phyloP scores from a whole-genome alignment of 2,888 invertebrate genomes.

The Drosophila kanekoi region DNA sequence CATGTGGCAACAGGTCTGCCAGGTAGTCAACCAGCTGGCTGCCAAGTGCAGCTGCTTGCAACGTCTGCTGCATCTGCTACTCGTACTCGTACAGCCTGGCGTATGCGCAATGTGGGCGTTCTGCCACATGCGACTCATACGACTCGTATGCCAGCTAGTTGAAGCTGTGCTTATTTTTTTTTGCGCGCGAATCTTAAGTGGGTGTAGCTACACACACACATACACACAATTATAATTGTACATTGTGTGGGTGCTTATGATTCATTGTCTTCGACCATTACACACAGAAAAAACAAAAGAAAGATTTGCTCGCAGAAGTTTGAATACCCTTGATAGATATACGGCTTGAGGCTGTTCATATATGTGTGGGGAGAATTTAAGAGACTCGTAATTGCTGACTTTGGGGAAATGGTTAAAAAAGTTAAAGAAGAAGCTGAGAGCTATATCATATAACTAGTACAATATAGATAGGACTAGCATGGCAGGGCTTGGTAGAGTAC shows the following conservation, averaged over 20 bases:
- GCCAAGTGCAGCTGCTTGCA: constrained; percentile 66
- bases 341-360: neutral
- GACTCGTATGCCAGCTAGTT: constrained; percentile 28
- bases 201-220: constrained; percentile 36
- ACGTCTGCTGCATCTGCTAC: constrained; percentile 27
- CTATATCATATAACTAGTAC: no score
- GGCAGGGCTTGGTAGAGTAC: no score
- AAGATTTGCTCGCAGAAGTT: neutral
- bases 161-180: constrained; percentile 19
- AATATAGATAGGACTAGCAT: no score
- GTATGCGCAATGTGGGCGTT: constrained; percentile 68
- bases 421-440: no score
- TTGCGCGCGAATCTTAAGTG: constrained; percentile 34
- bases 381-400: neutral
- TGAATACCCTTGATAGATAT: no score
- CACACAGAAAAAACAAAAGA: constrained; percentile 2
- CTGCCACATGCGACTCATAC: constrained; percentile 23
- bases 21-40: constrained; percentile 49
- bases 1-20: constrained; percentile 20
- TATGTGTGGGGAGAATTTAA: neutral
- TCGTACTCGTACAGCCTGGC: constrained; percentile 47
- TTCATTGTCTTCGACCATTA: constrained; percentile 42
- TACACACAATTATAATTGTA: constrained; percentile 1
- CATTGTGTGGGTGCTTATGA: constrained; percentile 30
- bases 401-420: no score